Conservation (phyloP, 2,797 vertebrate species). For the Enteromius treurensis region DNA sequence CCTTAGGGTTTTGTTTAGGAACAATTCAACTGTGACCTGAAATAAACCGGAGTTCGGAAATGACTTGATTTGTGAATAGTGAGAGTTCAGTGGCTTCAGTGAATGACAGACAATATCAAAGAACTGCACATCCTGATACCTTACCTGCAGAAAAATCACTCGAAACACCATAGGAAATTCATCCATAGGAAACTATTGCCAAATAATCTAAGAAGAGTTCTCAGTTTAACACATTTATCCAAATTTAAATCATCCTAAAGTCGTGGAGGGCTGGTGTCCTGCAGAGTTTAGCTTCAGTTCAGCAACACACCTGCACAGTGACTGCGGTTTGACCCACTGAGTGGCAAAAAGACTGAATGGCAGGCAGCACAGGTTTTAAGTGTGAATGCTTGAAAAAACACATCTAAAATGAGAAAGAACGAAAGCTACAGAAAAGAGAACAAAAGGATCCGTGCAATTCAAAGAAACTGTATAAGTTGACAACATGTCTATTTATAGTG, state of each 20-base stretch:
- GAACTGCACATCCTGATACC: not conserved
- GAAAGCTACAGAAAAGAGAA: too few species aligned
- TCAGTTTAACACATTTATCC: not conserved
- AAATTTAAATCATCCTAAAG: not conserved
- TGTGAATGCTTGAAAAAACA: too few species aligned
- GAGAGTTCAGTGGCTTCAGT: not conserved
- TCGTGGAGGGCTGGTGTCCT: too few species aligned
- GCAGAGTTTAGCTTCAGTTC: too few species aligned
- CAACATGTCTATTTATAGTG: too few species aligned
- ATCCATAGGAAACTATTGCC: not conserved
- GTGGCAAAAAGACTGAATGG: too few species aligned
- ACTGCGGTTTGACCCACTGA: too few species aligned
- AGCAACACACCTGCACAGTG: too few species aligned
- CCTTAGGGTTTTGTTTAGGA: constrained; percentile 8
- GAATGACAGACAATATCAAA: not conserved
- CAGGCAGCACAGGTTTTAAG: too few species aligned
- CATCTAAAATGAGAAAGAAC: too few species aligned
- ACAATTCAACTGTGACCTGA: constrained; percentile 1
- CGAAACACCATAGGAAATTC: not conserved
- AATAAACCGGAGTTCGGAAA: constrained; percentile 11
- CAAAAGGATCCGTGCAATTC: too few species aligned
- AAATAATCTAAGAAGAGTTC: not conserved
- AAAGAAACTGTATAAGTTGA: too few species aligned
- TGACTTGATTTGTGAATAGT: not conserved
- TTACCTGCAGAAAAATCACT: not conserved